Conservation (phyloP, 2,888 invertebrate species). For the Cyclophora albipunctata region DNA sequence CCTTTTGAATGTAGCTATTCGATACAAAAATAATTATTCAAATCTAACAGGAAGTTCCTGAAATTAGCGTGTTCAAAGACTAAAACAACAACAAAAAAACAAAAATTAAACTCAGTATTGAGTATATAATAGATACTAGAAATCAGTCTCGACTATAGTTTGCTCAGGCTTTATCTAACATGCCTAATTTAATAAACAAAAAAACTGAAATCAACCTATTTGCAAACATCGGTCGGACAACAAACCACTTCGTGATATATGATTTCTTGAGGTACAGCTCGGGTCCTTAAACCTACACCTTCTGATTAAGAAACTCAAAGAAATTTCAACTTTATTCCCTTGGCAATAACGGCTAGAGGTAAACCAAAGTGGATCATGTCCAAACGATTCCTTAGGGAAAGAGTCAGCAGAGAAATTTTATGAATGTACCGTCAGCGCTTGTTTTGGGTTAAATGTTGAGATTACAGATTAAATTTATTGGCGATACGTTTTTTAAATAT, state of each 20-base stretch:
- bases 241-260: conserved; percentile 22
- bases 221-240: conserved; percentile 21
- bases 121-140: background rate
- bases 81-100: no score
- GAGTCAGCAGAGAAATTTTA: conserved; percentile 24
- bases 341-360: conserved; percentile 10
- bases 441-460: conserved; percentile 19
- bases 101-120: background rate
- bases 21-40: no score
- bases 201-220: conserved; percentile 18
- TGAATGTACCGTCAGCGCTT: conserved; percentile 25
- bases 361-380: conserved; percentile 9
- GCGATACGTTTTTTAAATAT: conserved; percentile 16
- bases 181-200: conserved; percentile 2
- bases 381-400: conserved; percentile 14
- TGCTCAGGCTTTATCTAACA: no score
- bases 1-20: no score
- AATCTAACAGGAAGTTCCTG: no score
- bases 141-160: background rate
- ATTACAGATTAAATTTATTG: conserved; percentile 24
- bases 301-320: conserved; percentile 4
- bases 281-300: conserved; percentile 10
- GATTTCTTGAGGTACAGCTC: conserved; percentile 11
- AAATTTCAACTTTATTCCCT: conserved; percentile 1
- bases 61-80: no score